Base-by-base conservation (phyloP, 2,113 vertebrate genomes). In the Monopterus albus region DNA sequence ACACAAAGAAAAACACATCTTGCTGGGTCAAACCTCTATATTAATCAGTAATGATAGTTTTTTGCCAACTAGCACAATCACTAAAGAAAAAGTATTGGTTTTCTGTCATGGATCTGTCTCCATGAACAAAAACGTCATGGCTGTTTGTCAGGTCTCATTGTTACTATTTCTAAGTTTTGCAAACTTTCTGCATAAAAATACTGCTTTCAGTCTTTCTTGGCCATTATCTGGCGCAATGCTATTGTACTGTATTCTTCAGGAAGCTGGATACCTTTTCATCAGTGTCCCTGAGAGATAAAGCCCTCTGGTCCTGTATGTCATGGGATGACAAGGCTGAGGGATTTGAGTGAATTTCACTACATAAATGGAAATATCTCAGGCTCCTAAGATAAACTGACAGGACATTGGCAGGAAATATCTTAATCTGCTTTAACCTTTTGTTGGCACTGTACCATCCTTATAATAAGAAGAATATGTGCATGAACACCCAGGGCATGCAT, bases 1-100 rank as follows among this genome's bases (percentile, higher is more conserved):
- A 86, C 87, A 90, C 36, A 69, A 20, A 42, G 13, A 45, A 14
- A 38, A 31, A 55, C 76, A 72, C 88, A 8, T 68, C 86, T 93
- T 89, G 90, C 89, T 84, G 87, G 88, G 91, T 93, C 92, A 93
- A 93, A 93, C 88, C 79, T 79, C 76, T 72, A 60, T 74, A 73
- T 93, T 75, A 87, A 86, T 86, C 66, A 83, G 81, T 84, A 46
- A 79, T 78, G 79, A 57, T 56, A 23, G 78, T 81, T 73, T 46
- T 91, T n/a, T 78, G 91, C 87, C 78, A 33, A 47, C 70, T 68
- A 83, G 81, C 75, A 79, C 64, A 85, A 76, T 69, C 76, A 84
- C 91, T 82, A 87, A 28, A 74, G 67, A 66, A 25, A 75, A 25
- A 10, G 29, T 53, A 58, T 66, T 23, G 62, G 53, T 47, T 86